Base-by-base conservation (phyloP, 2,888 invertebrate species). In the Anorthoa munda region DNA sequence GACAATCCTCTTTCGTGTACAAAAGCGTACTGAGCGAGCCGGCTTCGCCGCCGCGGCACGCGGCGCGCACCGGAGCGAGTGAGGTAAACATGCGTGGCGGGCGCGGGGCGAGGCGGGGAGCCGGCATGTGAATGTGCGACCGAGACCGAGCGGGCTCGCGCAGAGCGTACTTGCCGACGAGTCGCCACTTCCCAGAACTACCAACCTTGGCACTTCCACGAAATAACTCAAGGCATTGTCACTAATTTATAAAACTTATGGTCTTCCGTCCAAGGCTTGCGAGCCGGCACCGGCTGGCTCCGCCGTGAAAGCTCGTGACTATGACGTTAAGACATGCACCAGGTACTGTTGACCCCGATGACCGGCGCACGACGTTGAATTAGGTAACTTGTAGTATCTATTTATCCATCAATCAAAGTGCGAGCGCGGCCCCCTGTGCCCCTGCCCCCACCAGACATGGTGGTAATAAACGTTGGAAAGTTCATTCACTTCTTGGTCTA, bases 211-310 rank as follows among this genome's bases (percentile, higher is more conserved):
- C 91, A 90, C 91, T 95, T 96, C 95, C 90, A 92, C 93, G 95
- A 95, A 96, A 92, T 90, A 93, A 93, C 94, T 93, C 93, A 92
- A 92, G 92, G 93, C 93, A 95, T 95, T 95, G 95, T 95, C 95
- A 95, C 95, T 94, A 94, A 95, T 95, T 95, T 95, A 94, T 94
- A 94, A 95, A 94, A 94, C 92, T 92, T 94, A 92, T 92, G 92
- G 92, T 94, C 93, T 93, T 93, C 93, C 92, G 89, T 88, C 90
- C 92, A 91, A 93, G 93, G 92, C 91, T 91, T 88, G 87, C 83
- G 83, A 87, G 77, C 65, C 63, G 76, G 68, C 77, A 85, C 82
- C 87, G 86, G 83, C 82, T 84, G 88, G 84, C 89, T 88, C 84
- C 76, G 79, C 75, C 77, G 73, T 77, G 79, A 75, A 78, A 84